Base-by-base conservation (phyloP, 2,113 vertebrate species). In the Lichenostomus cassidix region DNA sequence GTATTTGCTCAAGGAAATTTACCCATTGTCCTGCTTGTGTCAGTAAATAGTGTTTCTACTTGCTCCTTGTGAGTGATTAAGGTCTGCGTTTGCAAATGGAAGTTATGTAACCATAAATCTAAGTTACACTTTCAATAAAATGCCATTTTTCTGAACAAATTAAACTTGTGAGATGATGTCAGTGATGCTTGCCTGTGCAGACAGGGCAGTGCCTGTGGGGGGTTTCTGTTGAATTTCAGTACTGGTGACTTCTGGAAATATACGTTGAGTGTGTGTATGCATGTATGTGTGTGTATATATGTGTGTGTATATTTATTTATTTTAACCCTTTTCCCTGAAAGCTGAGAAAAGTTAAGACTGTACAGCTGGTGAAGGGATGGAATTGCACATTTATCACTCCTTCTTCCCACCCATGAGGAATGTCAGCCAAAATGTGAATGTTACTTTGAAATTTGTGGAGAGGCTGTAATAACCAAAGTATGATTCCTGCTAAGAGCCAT, bases 361-460 rank as follows among this genome's bases (percentile, higher is more conserved):
- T 88, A 22, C 64, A 35, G 76, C 69, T 94, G 62, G 50, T 77
- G 42, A 74, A 88, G 67, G 71, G 62, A 88, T 83, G 71, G 35
- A 83, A 4, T 58, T 86, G 44, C 79, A 59, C 31, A 59, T 95
- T 80, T 86, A 52, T 73, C 35, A 1, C 16, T 83, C 47, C 58
- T 60, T n/a, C 69, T 95, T 91, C 82, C 82, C 56, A 90, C 79
- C 82, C 75, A 22, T 62, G 29, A 83, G 49, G 71, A 81, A 94
- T 60, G 88, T 87, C 68, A 93, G 60, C 82, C 92, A 86, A 87
- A 86, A 80, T 64, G 33, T 86, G 44, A 80, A 41, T 62, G 69
- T 84, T 74, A 47, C 35, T 83, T 77, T 77, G 42, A 77, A 63
- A 59, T 70, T 58, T 7, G 1, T 85, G 70, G 53, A 65, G 81